Conservation (phyloP, 2,797 vertebrate genomes). For the Neostethus bicornis region DNA sequence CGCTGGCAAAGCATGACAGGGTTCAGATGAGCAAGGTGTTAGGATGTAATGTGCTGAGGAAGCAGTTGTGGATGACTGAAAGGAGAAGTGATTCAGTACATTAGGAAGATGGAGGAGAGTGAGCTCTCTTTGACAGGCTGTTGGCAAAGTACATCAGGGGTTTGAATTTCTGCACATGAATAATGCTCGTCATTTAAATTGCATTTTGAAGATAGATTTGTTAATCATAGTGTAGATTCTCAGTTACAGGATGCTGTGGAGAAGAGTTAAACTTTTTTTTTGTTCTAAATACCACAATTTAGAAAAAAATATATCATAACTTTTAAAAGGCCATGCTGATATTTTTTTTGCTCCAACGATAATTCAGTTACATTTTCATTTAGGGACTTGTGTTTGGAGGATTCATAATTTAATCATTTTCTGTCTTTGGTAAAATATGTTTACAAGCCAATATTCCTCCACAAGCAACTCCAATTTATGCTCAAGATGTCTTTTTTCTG, state of each 20-base stretch:
- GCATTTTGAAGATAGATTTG: background rate
- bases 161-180: constrained; percentile 13
- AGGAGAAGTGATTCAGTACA: constrained; percentile 46
- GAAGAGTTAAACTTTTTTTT: too few species aligned
- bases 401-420: background rate
- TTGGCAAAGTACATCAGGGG: constrained; percentile 22
- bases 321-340: background rate
- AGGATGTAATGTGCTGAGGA: constrained; percentile 58
- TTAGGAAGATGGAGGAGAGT: constrained; percentile 26
- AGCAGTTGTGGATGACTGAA: constrained; percentile 40
- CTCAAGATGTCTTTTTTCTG: background rate
- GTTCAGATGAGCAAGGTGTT: constrained; percentile 51
- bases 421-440: background rate
- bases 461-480: background rate
- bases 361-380: too few species aligned
- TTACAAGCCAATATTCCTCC: background rate
- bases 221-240: background rate
- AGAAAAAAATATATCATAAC: too few species aligned
- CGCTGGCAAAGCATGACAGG: constrained; percentile 24
- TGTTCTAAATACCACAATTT: too few species aligned
- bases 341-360: too few species aligned
- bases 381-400: too few species aligned
- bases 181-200: constrained; percentile 5
- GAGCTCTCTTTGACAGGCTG: constrained; percentile 15
- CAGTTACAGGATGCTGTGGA: background rate